Percentiles rank a stretch among this genome's conserved stretches.
Conservation (phyloP, 2,797 vertebrate species). For the Sparus aurata region DNA sequence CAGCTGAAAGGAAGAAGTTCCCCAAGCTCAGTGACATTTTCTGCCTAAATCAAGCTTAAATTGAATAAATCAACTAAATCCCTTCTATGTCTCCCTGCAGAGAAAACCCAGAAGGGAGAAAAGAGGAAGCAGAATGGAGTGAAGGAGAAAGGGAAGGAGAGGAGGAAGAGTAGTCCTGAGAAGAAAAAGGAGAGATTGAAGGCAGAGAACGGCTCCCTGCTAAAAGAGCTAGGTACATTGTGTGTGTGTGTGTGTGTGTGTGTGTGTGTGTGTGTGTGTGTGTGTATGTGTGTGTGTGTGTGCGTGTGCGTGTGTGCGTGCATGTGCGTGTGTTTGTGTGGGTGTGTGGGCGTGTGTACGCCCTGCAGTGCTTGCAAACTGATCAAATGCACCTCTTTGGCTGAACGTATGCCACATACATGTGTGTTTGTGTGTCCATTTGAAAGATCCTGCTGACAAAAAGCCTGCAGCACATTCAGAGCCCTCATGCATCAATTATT, state of each 20-base stretch:
- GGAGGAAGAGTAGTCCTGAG: slow-evolving; percentile 91
- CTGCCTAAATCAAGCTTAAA: slow-evolving; percentile 25
- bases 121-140: slow-evolving; percentile 88
- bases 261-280: slow-evolving; percentile 17
- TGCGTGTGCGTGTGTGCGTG: slow-evolving; percentile 12
- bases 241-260: slow-evolving; percentile 36
- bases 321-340: too few relatives aligned
- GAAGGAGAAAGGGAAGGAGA: slow-evolving; percentile 90
- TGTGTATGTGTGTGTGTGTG: slow-evolving; percentile 1
- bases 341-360: slow-evolving; percentile 19
- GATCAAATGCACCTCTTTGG: slow-evolving; percentile 44
- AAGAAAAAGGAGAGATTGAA: slow-evolving; percentile 95
- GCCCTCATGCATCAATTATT: slow-evolving; percentile 28
- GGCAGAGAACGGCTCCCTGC: slow-evolving; percentile 90
- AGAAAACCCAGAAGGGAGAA: slow-evolving; percentile 89
- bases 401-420: slow-evolving; percentile 20
- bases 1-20: slow-evolving; percentile 7
- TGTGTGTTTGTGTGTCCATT: slow-evolving; percentile 22
- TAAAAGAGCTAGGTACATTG: slow-evolving; percentile 93
- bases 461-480: slow-evolving; percentile 17
- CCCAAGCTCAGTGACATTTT: slow-evolving; percentile 19
- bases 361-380: slow-evolving; percentile 36
- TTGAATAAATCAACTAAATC: slow-evolving; percentile 42
- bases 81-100: slow-evolving; percentile 82
- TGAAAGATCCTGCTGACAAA: slow-evolving; percentile 20